phyloP scores from a whole-genome alignment of 92 coral and sea anemone genomes.

The Metridium senile region DNA sequence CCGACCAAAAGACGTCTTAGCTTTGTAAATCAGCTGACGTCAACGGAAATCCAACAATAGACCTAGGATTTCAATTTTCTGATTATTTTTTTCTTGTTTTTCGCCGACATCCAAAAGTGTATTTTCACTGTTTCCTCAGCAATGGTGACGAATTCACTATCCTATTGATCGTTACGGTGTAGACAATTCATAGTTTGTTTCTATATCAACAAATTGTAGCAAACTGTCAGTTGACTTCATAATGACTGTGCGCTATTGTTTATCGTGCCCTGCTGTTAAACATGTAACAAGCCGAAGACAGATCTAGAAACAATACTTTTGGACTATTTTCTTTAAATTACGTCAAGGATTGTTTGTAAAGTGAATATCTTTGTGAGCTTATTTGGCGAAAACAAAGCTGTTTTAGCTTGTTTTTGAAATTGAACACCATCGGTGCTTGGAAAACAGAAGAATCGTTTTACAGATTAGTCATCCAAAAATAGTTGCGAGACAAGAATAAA shows the following conservation, averaged over 20 bases:
- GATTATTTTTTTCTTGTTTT: background rate
- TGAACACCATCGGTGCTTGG: too few relatives aligned
- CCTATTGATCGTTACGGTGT: background rate
- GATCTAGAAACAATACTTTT: background rate
- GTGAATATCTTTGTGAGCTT: too few relatives aligned
- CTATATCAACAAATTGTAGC: background rate
- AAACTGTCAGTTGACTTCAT: background rate
- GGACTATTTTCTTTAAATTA: background rate
- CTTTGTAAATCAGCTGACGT: slow-evolving; percentile 4
- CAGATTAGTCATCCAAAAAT: too few relatives aligned
- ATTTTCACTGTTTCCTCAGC: background rate
- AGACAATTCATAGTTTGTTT: background rate
- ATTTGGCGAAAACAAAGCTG: too few relatives aligned
- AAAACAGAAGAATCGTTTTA: too few relatives aligned
- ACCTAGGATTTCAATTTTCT: background rate
- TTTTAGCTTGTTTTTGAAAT: too few relatives aligned
- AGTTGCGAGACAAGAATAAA: too few relatives aligned
- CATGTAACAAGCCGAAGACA: background rate
- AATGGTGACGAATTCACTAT: background rate
- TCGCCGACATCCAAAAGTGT: background rate
- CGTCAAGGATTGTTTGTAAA: background rate
- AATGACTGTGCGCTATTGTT: background rate
- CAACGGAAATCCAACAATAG: slow-evolving; percentile 5
- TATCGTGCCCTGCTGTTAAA: background rate
- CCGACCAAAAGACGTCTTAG: slow-evolving; percentile 8